These are phyloP conservation scores for Gila orcuttii DNA, from an alignment of 2,113 vertebrate genomes.

Conservation along the genomic window DNA sequence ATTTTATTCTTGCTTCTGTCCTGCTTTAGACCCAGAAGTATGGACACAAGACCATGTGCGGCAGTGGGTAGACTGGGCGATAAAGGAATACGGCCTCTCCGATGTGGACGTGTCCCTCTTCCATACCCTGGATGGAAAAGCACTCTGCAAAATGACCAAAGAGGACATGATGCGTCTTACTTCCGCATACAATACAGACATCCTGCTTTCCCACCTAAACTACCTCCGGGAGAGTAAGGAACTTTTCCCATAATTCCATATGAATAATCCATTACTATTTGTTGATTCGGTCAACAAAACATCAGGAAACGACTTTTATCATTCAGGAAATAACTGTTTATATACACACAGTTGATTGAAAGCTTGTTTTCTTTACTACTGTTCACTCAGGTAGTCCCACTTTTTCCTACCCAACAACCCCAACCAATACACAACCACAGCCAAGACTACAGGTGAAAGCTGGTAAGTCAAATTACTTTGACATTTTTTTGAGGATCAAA, in stretches of 20 bases:
- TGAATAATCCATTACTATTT: conserved; percentile 30
- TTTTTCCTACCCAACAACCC: conserved; percentile 77
- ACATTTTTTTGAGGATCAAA: not conserved
- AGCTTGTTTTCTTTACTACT: conserved; percentile 6
- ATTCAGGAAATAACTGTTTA: not conserved
- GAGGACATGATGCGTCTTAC: conserved; percentile 84
- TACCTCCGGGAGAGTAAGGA: conserved; percentile 84
- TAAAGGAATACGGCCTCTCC: conserved; percentile 82
- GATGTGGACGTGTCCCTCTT: conserved; percentile 80
- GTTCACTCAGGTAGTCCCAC: conserved; percentile 79
- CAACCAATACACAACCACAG: conserved; percentile 73
- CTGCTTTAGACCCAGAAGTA: conserved; percentile 75
- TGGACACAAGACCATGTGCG: conserved; percentile 85
- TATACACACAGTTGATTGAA: not conserved
- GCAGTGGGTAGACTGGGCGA: conserved; percentile 88
- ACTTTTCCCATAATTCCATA: not conserved
- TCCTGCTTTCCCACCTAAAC: conserved; percentile 82
- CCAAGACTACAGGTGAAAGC: conserved; percentile 80
- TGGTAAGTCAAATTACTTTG: conserved; percentile 63
- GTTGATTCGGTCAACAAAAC: not conserved
- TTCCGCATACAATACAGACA: conserved; percentile 81
- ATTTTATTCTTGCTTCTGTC: not conserved
- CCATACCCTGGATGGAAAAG: conserved; percentile 80
- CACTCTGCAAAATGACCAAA: conserved; percentile 82
- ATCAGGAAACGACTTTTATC: not conserved